phyloP scores from a whole-genome alignment of 1,140 invertebrate species.

The Platyura marginata region DNA sequence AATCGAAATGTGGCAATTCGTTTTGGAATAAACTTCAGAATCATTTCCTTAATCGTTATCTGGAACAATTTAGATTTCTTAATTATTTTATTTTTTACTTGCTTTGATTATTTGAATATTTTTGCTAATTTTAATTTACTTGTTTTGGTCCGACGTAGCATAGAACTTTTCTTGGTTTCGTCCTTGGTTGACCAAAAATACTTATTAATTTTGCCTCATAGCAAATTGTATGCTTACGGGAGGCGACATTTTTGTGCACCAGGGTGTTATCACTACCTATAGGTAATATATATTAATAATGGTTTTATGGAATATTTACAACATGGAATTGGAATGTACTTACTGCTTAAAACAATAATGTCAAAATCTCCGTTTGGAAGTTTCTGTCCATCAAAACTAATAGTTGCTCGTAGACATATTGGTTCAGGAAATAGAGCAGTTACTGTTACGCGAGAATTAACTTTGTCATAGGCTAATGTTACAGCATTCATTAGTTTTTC shows the following conservation, averaged over 20 bases:
- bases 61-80: slow-evolving; percentile 25
- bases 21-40: slow-evolving; percentile 82
- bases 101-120: not conserved
- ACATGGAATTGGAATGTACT: slow-evolving; percentile 24
- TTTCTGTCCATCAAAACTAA: slow-evolving; percentile 56
- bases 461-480: slow-evolving; percentile 31
- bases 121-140: slow-evolving; percentile 16
- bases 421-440: slow-evolving; percentile 30
- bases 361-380: slow-evolving; percentile 84
- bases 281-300: slow-evolving; percentile 5
- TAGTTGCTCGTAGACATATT: slow-evolving; percentile 65
- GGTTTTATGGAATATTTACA: not conserved
- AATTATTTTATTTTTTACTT: too few relatives aligned
- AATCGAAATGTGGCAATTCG: slow-evolving; percentile 79
- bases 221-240: slow-evolving; percentile 65
- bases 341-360: slow-evolving; percentile 76
- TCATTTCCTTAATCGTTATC: slow-evolving; percentile 79
- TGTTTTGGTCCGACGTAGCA: slow-evolving; percentile 72
- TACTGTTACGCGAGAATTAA: slow-evolving; percentile 32
- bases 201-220: slow-evolving; percentile 69
- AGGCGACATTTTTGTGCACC: slow-evolving; percentile 72
- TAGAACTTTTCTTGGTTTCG: slow-evolving; percentile 68
- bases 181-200: slow-evolving; percentile 38
- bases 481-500: slow-evolving; percentile 33
- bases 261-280: slow-evolving; percentile 59